Percentiles rank a stretch among this genome's conserved stretches.
phyloP scores from a whole-genome alignment of 1,140 invertebrate genomes.

The Plectrocnemia conspersa region DNA sequence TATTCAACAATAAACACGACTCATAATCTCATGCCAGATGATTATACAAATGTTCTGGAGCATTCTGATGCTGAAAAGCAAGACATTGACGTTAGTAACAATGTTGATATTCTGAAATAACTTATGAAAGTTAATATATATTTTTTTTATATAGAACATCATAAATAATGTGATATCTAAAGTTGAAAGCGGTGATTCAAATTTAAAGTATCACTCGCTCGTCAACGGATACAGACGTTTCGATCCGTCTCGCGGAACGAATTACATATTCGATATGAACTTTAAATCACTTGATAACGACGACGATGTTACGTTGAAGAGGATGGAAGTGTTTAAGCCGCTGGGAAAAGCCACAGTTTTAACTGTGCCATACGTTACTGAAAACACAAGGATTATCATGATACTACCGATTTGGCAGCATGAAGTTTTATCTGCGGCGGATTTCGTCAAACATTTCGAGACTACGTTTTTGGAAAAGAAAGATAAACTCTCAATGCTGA shows the following conservation, averaged over 20 bases:
- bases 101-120: too few species aligned
- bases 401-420: conserved; percentile 56
- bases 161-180: conserved; percentile 55
- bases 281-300: conserved; percentile 42
- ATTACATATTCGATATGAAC: conserved; percentile 77
- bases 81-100: conserved; percentile 57
- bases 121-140: conserved; percentile 2
- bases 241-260: conserved; percentile 82
- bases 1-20: conserved; percentile 82
- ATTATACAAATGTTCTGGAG: conserved; percentile 57
- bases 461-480: conserved; percentile 66
- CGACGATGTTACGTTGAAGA: conserved; percentile 12
- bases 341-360: conserved; percentile 80
- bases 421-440: conserved; percentile 49
- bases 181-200: conserved; percentile 55
- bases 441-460: conserved; percentile 70
- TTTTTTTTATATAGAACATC: conserved; percentile 51
- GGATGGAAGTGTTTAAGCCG: conserved; percentile 65
- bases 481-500: conserved; percentile 70
- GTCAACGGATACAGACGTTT: conserved; percentile 80
- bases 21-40: conserved; percentile 71
- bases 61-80: conserved; percentile 57
- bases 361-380: conserved; percentile 85
- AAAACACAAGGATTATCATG: conserved; percentile 75
- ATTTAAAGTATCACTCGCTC: conserved; percentile 53